Conservation (phyloP, 1,140 invertebrate species). For the Samia ricini region DNA sequence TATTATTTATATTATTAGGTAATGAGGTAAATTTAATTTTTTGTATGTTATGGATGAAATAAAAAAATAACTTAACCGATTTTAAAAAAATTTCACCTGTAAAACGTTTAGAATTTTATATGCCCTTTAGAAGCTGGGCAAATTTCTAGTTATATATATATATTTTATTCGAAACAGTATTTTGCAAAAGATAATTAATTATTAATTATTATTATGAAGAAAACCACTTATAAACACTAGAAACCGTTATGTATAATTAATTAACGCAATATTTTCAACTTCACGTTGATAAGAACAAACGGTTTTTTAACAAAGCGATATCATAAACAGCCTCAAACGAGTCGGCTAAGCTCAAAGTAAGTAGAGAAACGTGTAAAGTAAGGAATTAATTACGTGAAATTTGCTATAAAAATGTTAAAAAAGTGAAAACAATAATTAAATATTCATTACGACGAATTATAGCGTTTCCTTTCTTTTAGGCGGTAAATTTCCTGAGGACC, state of each 20-base stretch:
- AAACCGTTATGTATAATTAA: background rate
- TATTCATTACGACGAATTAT: slow-evolving; percentile 61
- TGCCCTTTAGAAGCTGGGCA: no score
- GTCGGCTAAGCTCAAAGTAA: slow-evolving; percentile 7
- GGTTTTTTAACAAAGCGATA: background rate
- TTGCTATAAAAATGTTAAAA: slow-evolving; percentile 50
- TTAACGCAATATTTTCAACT: background rate
- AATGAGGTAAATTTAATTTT: no score
- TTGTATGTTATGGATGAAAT: no score
- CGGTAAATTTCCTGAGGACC: slow-evolving; percentile 30
- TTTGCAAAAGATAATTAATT: no score
- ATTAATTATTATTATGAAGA: background rate
- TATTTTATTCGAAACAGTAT: no score
- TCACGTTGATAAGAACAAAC: background rate
- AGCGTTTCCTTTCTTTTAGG: slow-evolving; percentile 35
- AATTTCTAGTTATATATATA: no score
- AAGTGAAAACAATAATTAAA: slow-evolving; percentile 58
- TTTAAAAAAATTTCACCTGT: no score
- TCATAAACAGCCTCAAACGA: background rate
- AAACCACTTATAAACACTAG: background rate
- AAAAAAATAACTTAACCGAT: no score
- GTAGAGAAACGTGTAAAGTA: slow-evolving; percentile 53
- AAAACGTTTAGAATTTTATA: no score
- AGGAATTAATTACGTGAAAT: slow-evolving; percentile 54
- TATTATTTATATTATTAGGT: no score